These are phyloP conservation scores for Xyrauchen texanus DNA, from an alignment of 2,113 vertebrate genomes.

Conservation along the genomic window DNA sequence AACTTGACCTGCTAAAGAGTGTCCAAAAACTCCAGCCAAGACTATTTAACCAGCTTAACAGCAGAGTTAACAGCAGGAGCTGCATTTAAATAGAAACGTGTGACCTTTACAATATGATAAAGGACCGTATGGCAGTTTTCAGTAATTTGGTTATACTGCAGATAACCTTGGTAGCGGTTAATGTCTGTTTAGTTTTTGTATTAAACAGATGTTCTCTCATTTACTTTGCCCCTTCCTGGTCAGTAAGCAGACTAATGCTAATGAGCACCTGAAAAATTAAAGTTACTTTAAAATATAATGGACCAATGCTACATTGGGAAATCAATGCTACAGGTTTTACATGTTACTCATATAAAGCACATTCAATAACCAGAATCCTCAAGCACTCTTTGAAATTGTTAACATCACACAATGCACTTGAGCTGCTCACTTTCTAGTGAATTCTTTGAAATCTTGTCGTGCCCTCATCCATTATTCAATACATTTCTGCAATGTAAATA, in stretches of 20 bases:
- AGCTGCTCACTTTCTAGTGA: not conserved
- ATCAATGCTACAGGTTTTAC: not conserved
- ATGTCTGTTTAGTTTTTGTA: conserved; percentile 42
- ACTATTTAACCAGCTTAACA: too few relatives aligned
- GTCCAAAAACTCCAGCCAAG: too few relatives aligned
- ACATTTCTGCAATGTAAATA: conserved; percentile 1
- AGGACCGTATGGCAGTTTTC: conserved; percentile 45
- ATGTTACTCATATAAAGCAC: not conserved
- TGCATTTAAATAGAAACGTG: conserved; percentile 23
- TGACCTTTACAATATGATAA: conserved; percentile 25
- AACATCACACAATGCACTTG: not conserved
- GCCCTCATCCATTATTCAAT: not conserved
- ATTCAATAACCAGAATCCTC: not conserved
- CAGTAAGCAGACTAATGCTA: conserved; percentile 48
- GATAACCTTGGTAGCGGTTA: conserved; percentile 51
- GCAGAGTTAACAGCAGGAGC: too few relatives aligned
- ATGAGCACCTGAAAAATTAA: conserved; percentile 42
- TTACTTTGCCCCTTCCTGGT: conserved; percentile 40
- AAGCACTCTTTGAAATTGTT: not conserved
- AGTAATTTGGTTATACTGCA: conserved; percentile 45
- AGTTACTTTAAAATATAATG: conserved; percentile 39
- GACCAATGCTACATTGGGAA: conserved; percentile 13
- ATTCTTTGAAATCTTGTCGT: not conserved
- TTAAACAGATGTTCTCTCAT: conserved; percentile 53
- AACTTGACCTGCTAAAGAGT: too few relatives aligned